Evolutionary conservation across 2,797 vertebrate species (phyloP), one percentile per base, ranked within the genome.

Genomic region (Falco cherrug): DNA sequence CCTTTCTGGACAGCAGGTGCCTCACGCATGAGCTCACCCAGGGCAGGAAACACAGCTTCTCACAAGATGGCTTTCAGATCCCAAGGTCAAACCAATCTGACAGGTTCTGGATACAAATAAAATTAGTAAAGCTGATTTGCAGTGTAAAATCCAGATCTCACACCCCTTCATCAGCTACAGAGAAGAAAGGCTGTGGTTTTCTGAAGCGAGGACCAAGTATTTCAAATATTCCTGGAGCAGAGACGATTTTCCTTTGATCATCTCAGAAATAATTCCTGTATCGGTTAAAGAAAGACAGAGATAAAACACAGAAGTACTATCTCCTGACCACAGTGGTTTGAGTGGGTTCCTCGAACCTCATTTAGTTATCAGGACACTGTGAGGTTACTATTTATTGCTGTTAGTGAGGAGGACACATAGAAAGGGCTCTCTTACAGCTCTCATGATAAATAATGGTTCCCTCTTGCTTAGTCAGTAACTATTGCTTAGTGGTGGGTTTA

Each of bases 401-500:
- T 64, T 79, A 93, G 59, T 0, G 1, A 93, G 78, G 21, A 87
- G 48, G 78, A 60, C 68, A 74, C 33, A 14, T 8, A 67, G 71
- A 74, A 94, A 93, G 41, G 16, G 37, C 31, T 85, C n/a, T 61
- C 48, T 81, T 68, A 71, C 15, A 75, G 57, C 37, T 86, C 31
- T 71, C 45, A 21, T 74, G 81, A 76, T 61, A 91, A 95, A 83
- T 77, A 92, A 87, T 1, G 0, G 25, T 56, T 85, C 50, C 13
- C 41, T 94, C 60, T 75, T 87, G 75, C 87, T 96, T 89, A 85
- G 54, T 91, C 92, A 93, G 87, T 90, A 89, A 75, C 75, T 91
- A 54, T 29, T 75, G 60, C 84, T 68, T 83, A 91, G 67, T 43
- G 37, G 18, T 6, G 11, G 57, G 65, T 64, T 83, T 87, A 71